phyloP scores from a whole-genome alignment of 2,113 vertebrate species.

The Apus apus region DNA sequence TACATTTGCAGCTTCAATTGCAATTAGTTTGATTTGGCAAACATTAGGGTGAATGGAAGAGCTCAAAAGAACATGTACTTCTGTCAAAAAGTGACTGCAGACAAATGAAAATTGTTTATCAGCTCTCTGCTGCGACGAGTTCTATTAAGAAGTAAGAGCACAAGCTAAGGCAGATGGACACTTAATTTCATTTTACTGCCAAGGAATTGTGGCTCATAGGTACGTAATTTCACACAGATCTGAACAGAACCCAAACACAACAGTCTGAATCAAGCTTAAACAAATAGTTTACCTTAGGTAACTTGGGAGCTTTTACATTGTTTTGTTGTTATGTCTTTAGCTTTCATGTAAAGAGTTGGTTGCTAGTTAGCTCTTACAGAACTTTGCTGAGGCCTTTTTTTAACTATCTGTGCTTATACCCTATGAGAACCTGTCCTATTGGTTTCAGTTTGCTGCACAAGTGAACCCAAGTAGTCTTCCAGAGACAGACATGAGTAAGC shows the following conservation, averaged over 20 bases:
- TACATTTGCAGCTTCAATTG: background rate
- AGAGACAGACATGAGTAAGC: background rate
- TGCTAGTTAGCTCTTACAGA: background rate
- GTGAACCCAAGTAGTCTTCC: background rate
- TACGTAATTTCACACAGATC: constrained; percentile 36
- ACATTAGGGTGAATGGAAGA: background rate
- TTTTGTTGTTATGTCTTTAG: background rate
- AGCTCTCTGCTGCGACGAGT: background rate
- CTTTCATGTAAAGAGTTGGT: background rate
- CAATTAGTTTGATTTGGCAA: background rate
- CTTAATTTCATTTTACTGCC: constrained; percentile 41
- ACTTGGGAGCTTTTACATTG: background rate
- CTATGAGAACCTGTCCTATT: background rate
- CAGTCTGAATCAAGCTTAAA: background rate
- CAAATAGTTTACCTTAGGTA: background rate
- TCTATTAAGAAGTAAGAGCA: constrained; percentile 30
- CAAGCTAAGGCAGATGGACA: constrained; percentile 21
- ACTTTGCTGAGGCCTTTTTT: background rate
- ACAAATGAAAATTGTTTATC: background rate
- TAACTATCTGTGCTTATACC: background rate
- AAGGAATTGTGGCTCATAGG: background rate
- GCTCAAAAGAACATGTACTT: background rate
- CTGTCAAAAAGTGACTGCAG: background rate
- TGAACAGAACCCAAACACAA: constrained; percentile 1
- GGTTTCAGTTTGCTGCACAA: background rate